Conservation (phyloP, 2,797 vertebrate species). For the Oreochromis mossambicus region DNA sequence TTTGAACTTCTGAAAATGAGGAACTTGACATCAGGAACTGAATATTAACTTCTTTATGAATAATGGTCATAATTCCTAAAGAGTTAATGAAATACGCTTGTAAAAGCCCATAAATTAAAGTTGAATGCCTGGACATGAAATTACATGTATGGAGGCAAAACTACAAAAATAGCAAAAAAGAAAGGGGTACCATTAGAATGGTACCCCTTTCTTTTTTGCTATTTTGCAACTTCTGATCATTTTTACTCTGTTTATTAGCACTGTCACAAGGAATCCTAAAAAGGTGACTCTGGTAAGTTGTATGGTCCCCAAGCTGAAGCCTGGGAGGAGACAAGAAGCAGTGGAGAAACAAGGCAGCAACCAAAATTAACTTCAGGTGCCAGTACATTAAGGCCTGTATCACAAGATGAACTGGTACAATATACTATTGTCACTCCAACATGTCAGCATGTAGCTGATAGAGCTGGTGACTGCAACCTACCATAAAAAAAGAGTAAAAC, state of each 20-base stretch:
- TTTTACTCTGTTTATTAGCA: neutral
- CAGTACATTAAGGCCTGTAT: neutral
- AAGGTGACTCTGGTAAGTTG: neutral
- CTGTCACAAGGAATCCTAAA: neutral
- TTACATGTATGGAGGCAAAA: neutral
- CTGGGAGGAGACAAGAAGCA: neutral
- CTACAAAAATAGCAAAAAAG: too few species aligned
- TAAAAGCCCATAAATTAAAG: too few species aligned
- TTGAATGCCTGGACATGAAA: neutral
- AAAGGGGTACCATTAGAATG: too few species aligned
- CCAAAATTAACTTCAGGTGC: neutral
- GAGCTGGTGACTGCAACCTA: neutral
- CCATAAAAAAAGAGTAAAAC: neutral
- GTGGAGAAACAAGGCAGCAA: neutral
- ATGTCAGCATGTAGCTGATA: neutral
- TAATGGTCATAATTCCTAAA: neutral
- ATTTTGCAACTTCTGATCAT: neutral
- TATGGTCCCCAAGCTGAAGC: neutral
- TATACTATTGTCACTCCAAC: neutral
- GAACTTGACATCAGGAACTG: neutral
- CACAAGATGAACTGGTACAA: neutral
- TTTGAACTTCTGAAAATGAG: neutral
- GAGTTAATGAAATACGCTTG: neutral
- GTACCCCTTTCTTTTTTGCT: neutral
- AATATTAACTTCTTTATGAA: neutral